A percentile compares a stretch with the other conserved stretches of the same genome.
Evolutionary conservation across 2,113 vertebrate species (phyloP).

Genomic region (Zonotrichia leucophrys): DNA sequence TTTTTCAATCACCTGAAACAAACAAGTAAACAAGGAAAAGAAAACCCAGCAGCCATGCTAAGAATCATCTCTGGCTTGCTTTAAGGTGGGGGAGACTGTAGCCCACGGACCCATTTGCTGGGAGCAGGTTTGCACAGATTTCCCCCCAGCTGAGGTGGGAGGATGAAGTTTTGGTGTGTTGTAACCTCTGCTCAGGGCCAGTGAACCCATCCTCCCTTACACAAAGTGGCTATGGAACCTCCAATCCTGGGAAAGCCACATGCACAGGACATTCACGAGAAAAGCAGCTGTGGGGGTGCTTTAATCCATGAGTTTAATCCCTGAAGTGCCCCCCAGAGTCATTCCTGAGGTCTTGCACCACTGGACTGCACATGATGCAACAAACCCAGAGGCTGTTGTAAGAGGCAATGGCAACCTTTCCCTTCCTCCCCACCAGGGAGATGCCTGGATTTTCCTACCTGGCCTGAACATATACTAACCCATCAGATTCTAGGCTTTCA

Average conservation of each 20-base stretch:
- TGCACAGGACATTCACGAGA: not conserved
- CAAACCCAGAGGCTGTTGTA: not conserved
- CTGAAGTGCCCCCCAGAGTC: fast-evolving
- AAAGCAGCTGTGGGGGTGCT: not conserved
- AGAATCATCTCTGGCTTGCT: not conserved
- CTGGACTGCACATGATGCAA: not conserved
- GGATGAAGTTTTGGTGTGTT: not conserved
- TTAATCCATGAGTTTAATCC: not conserved
- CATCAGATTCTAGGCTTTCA: not conserved
- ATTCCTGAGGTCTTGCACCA: not conserved
- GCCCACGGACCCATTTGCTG: no score
- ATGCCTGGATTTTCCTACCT: not conserved
- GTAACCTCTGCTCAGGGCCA: not conserved
- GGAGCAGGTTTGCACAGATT: not conserved
- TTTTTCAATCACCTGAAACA: not conserved
- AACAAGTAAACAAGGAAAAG: not conserved
- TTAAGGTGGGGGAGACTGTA: not conserved
- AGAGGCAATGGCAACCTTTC: not conserved
- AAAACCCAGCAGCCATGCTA: not conserved
- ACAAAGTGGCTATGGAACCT: not conserved
- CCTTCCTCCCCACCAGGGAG: fast-evolving
- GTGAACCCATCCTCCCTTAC: not conserved
- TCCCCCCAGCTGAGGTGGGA: no score
- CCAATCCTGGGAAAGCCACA: not conserved
- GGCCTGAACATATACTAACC: not conserved